Base-by-base conservation (phyloP, 53 echinoderm and acorn worm species). In the Arbacia lixula region DNA sequence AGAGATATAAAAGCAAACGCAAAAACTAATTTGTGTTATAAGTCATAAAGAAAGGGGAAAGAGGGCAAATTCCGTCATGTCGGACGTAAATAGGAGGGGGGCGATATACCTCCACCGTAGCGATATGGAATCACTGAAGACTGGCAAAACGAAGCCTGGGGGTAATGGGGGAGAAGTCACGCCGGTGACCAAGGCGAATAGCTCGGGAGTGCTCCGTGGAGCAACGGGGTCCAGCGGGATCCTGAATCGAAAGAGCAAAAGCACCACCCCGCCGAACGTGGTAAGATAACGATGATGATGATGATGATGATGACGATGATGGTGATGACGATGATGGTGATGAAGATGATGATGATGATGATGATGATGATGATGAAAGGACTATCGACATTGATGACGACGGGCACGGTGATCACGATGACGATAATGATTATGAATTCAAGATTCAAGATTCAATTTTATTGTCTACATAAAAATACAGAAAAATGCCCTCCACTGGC, bases 81-180 rank as follows among this genome's bases (percentile, higher is more conserved):
- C 77, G 26, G 60, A 58, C 31, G 58, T 11, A 21, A 80, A 56
- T 35, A 36, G 86, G 41, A 72, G 86, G 69, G 90, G 93, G n/a
- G 90, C 86, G 28, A 66, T 90, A 22, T 90, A 81, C 52, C 65
- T 88, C 10, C 90, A 90, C 42, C 74, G 81, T 5, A 90, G 88
- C 49, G 90, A 90, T 42, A 85, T 85, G 27, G 73, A 86, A 71
- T n/a, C 56, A 20, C 22, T 58, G 36, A 56, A 77, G 58, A 77
- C 22, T 26, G 41, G 71, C 37, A 37, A 32, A 2, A 24, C 28
- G 55, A 26, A 24, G 11, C 33, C 36, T 36, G 32, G 20, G 19
- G 53, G 33, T 0, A 73, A 19, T 53, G 28, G 41, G 27, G 46
- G 1, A 8, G n/a, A 35, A 35, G 31, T 38, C 28, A 26, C 27